Base-by-base conservation (phyloP, 1,140 invertebrate species). In the Calephelis virginiensis region DNA sequence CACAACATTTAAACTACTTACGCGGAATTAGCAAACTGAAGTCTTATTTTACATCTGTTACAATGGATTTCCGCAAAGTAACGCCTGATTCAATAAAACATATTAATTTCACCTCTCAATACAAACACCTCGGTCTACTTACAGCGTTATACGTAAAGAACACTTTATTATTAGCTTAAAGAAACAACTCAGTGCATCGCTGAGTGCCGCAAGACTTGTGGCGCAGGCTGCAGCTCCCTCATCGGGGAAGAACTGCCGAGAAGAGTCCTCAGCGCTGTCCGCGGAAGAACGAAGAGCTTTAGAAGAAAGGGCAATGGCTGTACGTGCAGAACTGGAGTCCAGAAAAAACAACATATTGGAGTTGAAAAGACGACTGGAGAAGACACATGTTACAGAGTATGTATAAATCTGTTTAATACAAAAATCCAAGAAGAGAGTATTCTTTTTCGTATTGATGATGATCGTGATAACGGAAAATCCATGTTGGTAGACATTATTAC, bases 381-480 rank as follows among this genome's bases (percentile, higher is more conserved):
- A 94, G 69, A 92, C 96, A 8, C 95, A 96, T 82, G 95, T 96
- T 43, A 96, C 95, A 9, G 96, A 97, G 95, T 96, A 87, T 94
- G 94, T 90, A 53, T 59, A 9, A 9, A 43, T 43, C 40, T 43
- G 28, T 28, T 28, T 28, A 28, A 4, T 4, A 3, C 28, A 17
- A 17, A 17, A 17, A 17, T 0, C 3, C 17, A 28, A 28, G 28
- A 28, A 28, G 28, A 28, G 28, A 28, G 28, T 28, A 28, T 28
- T 28, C 28, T 28, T 28, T 28, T 28, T 28, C 28, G 2, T 28
- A 28, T 4, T 28, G 28, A 28, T 28, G 28, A 28, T 28, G 5
- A 28, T n/a, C 2, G 28, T 28, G 28, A 28, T 28, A 28, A 28
- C 2, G 28, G 5, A 28, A 28, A 28, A 28, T 28, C 28, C 28